A percentile compares a stretch with the other conserved stretches of the same genome.
phyloP scores from a whole-genome alignment of 2,888 invertebrate genomes.

The Ormyrus pomaceus region DNA sequence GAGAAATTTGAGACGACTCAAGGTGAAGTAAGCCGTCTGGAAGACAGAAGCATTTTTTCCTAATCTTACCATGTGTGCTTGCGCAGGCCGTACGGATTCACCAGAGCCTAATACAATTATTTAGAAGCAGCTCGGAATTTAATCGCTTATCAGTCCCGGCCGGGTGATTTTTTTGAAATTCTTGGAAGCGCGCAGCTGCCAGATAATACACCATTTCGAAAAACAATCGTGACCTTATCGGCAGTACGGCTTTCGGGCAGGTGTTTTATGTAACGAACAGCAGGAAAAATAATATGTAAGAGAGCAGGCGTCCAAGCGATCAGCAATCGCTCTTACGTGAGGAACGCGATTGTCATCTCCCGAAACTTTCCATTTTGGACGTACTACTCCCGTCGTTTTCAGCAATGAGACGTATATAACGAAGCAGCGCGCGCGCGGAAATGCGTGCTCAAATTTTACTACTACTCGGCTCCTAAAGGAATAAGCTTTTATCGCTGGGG shows the following conservation, averaged over 20 bases:
- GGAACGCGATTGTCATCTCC: constrained; percentile 28
- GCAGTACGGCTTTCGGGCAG: neutral
- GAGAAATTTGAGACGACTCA: no score
- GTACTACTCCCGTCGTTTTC: neutral
- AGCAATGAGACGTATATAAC: neutral
- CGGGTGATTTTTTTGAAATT: no score
- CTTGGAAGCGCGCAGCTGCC: no score
- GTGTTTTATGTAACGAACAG: constrained; percentile 23
- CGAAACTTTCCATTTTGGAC: constrained; percentile 35
- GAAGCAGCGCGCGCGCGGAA: constrained; percentile 1
- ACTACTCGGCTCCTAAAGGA: neutral
- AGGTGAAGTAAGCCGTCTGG: no score
- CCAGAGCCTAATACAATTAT: no score
- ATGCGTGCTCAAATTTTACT: constrained; percentile 1
- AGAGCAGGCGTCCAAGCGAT: constrained; percentile 31
- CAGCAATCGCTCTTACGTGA: constrained; percentile 33
- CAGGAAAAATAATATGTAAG: constrained; percentile 24
- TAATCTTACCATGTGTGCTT: no score
- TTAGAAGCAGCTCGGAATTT: no score
- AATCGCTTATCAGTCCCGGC: no score
- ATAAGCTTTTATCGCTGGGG: neutral
- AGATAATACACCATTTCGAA: neutral
- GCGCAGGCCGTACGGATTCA: no score
- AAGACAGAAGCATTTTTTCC: no score
- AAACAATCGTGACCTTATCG: constrained; percentile 11